Conservation (phyloP, 2,888 invertebrate genomes). For the Ennomos quercinarius region DNA sequence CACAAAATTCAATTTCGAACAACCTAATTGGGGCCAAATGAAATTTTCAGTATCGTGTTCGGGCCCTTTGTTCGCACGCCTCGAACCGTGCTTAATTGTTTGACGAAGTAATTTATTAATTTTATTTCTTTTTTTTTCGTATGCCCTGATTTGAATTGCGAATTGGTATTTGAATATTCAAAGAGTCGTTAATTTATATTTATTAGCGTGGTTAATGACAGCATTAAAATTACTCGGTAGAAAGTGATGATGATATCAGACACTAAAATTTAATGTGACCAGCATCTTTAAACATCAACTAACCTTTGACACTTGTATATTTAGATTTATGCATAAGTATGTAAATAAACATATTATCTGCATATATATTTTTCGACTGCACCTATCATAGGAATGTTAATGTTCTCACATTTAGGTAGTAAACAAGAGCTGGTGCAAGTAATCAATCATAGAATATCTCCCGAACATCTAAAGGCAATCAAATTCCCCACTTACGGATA, state of each 20-base stretch:
- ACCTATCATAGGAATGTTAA: constrained; percentile 26
- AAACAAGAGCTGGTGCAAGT: constrained; percentile 44
- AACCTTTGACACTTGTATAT: constrained; percentile 34
- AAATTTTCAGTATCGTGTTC: constrained; percentile 74
- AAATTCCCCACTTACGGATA: constrained; percentile 67
- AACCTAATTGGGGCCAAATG: constrained; percentile 78
- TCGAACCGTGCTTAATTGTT: constrained; percentile 71
- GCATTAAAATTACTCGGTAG: constrained; percentile 34
- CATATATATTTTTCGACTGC: constrained; percentile 17
- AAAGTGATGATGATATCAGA: constrained; percentile 34
- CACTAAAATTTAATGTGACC: constrained; percentile 32
- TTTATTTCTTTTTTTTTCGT: constrained; percentile 59
- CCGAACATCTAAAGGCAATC: constrained; percentile 66
- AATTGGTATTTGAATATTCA: constrained; percentile 41
- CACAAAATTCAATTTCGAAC: constrained; percentile 79
- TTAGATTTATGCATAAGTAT: constrained; percentile 25
- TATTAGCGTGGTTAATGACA: constrained; percentile 32
- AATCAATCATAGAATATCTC: constrained; percentile 70
- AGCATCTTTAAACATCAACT: constrained; percentile 33
- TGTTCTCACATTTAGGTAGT: constrained; percentile 18
- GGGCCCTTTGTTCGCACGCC: constrained; percentile 70
- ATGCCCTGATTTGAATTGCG: constrained; percentile 36
- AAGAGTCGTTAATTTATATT: constrained; percentile 32
- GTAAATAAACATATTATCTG: constrained; percentile 19
- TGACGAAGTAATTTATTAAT: constrained; percentile 73